Evolutionary conservation across 2,888 invertebrate species (phyloP).

Genomic region (Dorcus hopei): DNA sequence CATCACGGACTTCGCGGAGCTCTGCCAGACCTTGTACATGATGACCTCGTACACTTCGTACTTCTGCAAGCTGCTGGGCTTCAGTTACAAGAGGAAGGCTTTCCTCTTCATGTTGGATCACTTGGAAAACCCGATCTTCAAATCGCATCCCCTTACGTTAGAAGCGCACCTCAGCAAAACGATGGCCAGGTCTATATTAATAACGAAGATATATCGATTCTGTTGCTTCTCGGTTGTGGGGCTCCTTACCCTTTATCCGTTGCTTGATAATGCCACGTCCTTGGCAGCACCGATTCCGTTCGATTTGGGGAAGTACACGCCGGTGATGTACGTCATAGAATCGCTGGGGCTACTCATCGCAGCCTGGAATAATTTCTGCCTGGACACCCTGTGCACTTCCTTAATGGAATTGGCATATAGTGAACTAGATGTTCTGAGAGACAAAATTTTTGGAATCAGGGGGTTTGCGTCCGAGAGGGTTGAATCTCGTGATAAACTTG

Average conservation of each 20-base stretch:
- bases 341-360: constrained; percentile 23
- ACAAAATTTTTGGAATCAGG: constrained; percentile 21
- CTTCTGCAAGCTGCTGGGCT: constrained; percentile 12
- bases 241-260: constrained; percentile 4
- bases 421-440: constrained; percentile 30
- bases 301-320: constrained; percentile 9
- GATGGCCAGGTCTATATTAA: constrained; percentile 2
- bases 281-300: constrained; percentile 13
- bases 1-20: constrained; percentile 8
- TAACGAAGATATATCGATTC: constrained; percentile 15
- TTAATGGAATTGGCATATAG: constrained; percentile 30
- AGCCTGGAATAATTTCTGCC: constrained; percentile 28
- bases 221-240: constrained; percentile 8
- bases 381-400: constrained; percentile 32
- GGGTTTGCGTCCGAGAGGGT: constrained; percentile 3
- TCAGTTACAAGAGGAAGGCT: constrained; percentile 12
- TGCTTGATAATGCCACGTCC: constrained; percentile 6
- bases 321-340: constrained; percentile 18
- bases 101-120: constrained; percentile 16
- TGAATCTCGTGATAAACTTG: not conserved
- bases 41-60: constrained; percentile 15
- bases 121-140: constrained; percentile 16
- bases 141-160: constrained; percentile 12
- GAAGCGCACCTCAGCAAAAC: constrained; percentile 9
- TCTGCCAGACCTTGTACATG: constrained; percentile 11